Evolutionary conservation across 1,140 invertebrate species (phyloP), one percentile per base, ranked within the genome.

Genomic region (Contarinia nasturtii): DNA sequence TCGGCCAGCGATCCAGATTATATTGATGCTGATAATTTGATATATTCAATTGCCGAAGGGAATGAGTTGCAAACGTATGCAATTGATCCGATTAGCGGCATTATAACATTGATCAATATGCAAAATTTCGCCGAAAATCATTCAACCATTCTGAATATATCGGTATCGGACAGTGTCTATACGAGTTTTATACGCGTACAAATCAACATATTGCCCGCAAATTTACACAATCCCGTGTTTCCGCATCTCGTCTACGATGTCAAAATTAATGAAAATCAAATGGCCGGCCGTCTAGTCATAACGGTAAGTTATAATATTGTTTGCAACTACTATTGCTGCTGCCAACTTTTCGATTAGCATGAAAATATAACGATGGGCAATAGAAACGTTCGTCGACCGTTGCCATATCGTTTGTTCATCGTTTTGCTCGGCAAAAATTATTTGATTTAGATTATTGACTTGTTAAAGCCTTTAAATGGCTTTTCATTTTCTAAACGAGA

Each of bases 111-210:
- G 21, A 68, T 73, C 33, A 75, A 75, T 52, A 67, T 76, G 42
- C 68, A 76, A 37, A 72, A 74, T 51, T 72, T 77, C 41, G 63
- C 68, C n/a, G 67, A 75, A 19, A 56, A 62, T 52, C 67, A 64
- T 53, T 65, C 69, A 50, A 78, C 77, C 51, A 66, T 78, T 52
- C 64, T 92, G 7, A 94, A 93, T 61, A 77, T 96, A 15, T 88
- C 85, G 1, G 87, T 88, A 15, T 89, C 86, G 33, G 90, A 96
- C 67, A 88, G 88, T 4, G 82, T 92, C 10, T 86, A 90, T 63
- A 88, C 85, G 2, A 82, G 76, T 42, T 90, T 87, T 62, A 75
- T 86, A 0, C 65, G 82, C 42, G 72, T 87, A 1, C 79, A 84
- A 67, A 79, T 95, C 33, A 76, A 79, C 51, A 75, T 92, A 37